Conservation (phyloP, 1,140 invertebrate genomes). For the Ostrea edulis region DNA sequence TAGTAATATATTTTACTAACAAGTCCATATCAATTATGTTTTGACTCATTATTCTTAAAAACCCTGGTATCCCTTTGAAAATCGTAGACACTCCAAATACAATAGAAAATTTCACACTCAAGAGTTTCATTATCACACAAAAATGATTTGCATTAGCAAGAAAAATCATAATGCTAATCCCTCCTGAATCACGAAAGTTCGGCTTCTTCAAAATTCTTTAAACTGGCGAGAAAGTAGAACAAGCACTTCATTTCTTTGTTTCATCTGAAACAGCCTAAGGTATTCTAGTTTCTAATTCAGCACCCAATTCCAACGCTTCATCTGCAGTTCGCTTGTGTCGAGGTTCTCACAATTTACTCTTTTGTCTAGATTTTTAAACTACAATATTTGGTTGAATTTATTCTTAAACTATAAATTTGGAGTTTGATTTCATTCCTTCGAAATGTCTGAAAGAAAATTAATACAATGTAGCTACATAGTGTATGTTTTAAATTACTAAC, state of each 20-base stretch:
- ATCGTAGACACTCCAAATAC: no score
- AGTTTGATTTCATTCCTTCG: no score
- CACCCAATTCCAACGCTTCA: conserved; percentile 16
- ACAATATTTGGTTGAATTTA: not conserved
- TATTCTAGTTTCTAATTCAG: conserved; percentile 8
- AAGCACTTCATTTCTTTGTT: conserved; percentile 29
- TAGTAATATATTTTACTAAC: no score
- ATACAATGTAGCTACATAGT: no score
- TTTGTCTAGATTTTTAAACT: not conserved
- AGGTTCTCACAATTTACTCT: conserved; percentile 6
- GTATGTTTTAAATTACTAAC: no score
- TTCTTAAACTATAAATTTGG: not conserved
- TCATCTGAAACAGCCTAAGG: not conserved
- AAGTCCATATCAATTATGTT: no score
- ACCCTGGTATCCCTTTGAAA: no score
- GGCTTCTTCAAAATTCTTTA: not conserved
- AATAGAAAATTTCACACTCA: not conserved
- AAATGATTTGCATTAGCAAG: not conserved
- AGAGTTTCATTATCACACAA: not conserved
- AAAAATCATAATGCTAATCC: conserved; percentile 8
- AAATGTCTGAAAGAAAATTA: no score
- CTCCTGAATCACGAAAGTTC: not conserved
- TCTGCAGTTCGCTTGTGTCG: not conserved
- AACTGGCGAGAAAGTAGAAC: not conserved
- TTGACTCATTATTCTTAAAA: no score